These are phyloP conservation scores for Spodoptera frugiperda DNA, from an alignment of 1,140 invertebrate species.

Conservation along the genomic window DNA sequence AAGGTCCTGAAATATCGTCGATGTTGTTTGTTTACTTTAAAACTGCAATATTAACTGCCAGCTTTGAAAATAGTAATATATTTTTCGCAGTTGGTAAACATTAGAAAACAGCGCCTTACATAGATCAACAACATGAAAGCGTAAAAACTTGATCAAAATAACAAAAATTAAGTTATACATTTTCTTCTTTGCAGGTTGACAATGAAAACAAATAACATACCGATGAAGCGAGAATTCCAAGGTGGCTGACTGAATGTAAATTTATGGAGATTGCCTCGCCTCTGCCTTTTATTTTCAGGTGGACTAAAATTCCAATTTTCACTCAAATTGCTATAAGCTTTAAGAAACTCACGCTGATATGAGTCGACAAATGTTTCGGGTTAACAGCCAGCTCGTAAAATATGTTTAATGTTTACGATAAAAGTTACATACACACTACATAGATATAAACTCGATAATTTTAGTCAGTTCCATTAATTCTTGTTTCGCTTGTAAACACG, in stretches of 20 bases:
- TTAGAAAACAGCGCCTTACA: background rate
- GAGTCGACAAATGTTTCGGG: no score
- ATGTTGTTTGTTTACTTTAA: no score
- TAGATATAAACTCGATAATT: no score
- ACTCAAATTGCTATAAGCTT: background rate
- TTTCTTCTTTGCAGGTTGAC: conserved; percentile 3
- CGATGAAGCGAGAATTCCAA: conserved; percentile 22
- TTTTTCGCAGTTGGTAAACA: background rate
- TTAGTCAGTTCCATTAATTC: no score
- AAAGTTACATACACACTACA: no score
- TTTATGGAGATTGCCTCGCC: conserved; percentile 29
- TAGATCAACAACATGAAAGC: background rate
- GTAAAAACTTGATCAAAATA: background rate
- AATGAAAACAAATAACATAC: conserved; percentile 12
- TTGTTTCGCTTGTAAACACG: no score
- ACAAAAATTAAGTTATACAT: conserved; percentile 20
- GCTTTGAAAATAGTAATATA: background rate
- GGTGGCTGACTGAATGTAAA: conserved; percentile 32
- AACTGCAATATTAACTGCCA: background rate
- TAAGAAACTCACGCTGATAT: no score
- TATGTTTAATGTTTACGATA: no score
- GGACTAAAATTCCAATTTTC: conserved; percentile 20
- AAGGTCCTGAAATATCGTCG: background rate
- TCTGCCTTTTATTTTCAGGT: conserved; percentile 22
- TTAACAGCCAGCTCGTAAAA: no score